Conservation (phyloP, 2,797 vertebrate species). For the Falco novaeseelandiae region DNA sequence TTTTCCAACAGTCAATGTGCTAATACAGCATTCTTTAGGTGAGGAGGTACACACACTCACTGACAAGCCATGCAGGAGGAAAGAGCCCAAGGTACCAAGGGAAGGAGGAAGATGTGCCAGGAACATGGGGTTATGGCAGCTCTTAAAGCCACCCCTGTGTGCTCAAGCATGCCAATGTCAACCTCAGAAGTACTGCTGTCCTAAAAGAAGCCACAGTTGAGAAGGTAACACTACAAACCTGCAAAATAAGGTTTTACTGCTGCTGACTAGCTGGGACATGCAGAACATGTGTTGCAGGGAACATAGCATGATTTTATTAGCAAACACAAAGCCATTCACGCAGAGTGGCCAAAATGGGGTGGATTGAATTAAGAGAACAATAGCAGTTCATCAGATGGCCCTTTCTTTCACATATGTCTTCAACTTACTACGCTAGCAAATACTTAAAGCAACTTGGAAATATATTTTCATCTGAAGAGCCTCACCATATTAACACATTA, state of each 20-base stretch:
- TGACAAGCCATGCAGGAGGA: background rate
- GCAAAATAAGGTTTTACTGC: slow-evolving; percentile 37
- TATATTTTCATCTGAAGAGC: slow-evolving; percentile 3
- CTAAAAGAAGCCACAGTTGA: background rate
- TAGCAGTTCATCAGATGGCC: slow-evolving; percentile 48
- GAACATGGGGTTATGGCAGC: background rate
- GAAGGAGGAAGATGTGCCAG: background rate
- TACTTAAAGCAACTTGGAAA: slow-evolving; percentile 14
- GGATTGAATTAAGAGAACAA: slow-evolving; percentile 68
- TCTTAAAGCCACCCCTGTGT: background rate
- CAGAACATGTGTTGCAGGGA: slow-evolving; percentile 44
- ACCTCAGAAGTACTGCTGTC: background rate
- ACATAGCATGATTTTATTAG: slow-evolving; percentile 52
- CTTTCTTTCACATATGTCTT: slow-evolving; percentile 46
- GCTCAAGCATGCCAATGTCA: background rate
- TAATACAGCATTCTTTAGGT: background rate
- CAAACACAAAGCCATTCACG: slow-evolving; percentile 52
- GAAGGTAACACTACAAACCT: slow-evolving; percentile 36
- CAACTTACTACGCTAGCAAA: background rate
- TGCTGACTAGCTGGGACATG: slow-evolving; percentile 47
- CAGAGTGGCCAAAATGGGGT: slow-evolving; percentile 37
- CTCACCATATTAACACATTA: slow-evolving; percentile 38
- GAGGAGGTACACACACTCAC: accelerated
- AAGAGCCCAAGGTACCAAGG: background rate
- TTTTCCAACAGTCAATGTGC: accelerated